phyloP scores from a whole-genome alignment of 1,140 invertebrate genomes.

The Anoplolepis gracilipes region DNA sequence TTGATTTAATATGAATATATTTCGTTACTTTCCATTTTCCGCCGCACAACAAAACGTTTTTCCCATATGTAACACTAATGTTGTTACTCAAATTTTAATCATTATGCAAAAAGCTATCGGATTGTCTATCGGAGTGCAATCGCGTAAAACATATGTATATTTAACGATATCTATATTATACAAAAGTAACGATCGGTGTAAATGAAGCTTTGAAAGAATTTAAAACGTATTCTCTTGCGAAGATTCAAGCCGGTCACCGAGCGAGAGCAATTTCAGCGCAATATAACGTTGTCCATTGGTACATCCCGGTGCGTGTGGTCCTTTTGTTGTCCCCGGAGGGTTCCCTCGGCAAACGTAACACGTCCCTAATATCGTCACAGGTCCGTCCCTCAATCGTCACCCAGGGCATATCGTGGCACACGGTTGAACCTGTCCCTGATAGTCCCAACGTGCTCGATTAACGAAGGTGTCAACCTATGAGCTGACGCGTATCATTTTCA shows the following conservation, averaged over 20 bases:
- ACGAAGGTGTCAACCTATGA: conserved; percentile 76
- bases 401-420: conserved; percentile 71
- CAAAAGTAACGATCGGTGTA: neutral
- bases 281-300: conserved; percentile 81
- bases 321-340: conserved; percentile 82
- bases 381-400: conserved; percentile 73
- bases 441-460: conserved; percentile 79
- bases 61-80: neutral
- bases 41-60: neutral
- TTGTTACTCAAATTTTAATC: neutral
- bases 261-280: conserved; percentile 79
- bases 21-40: conserved; percentile 30
- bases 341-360: conserved; percentile 83
- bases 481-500: conserved; percentile 63
- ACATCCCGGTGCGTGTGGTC: conserved; percentile 81
- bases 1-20: conserved; percentile 38
- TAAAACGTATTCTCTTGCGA: conserved; percentile 4
- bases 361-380: conserved; percentile 83
- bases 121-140: neutral
- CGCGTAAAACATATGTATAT: neutral
- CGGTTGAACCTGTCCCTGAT: conserved; percentile 71
- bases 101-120: neutral
- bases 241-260: conserved; percentile 55
- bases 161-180: neutral
- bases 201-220: conserved; percentile 25